Evolutionary conservation across 2,797 vertebrate species (phyloP).

Genomic region (Enteromius fasciolatus): DNA sequence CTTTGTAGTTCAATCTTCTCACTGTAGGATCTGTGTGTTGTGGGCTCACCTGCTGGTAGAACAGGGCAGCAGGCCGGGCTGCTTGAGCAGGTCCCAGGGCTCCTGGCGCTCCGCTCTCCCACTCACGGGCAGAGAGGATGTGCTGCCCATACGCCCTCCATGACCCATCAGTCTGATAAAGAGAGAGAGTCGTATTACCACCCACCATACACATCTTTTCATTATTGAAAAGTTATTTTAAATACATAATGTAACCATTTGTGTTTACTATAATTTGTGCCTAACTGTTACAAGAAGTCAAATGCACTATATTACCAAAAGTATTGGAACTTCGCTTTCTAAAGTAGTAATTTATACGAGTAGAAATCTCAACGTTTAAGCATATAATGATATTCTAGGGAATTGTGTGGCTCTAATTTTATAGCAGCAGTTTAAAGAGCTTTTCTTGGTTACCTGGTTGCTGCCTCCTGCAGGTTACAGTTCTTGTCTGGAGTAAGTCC

Average conservation of each 20-base stretch:
- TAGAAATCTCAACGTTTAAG: background rate
- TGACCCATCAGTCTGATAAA: constrained; percentile 69
- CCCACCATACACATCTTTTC: background rate
- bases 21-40: background rate
- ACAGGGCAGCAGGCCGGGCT: constrained; percentile 58
- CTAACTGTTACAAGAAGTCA: background rate
- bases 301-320: background rate
- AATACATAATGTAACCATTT: background rate
- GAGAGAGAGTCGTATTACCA: constrained; percentile 23
- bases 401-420: no score
- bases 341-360: background rate
- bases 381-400: background rate
- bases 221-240: background rate
- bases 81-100: constrained; percentile 71
- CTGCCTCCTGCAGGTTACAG: constrained; percentile 79
- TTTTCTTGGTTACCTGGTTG: constrained; percentile 76
- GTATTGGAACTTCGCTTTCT: background rate
- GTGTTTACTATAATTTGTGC: no score
- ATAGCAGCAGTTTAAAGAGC: no score
- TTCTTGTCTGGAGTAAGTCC: constrained; percentile 78
- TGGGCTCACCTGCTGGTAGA: constrained; percentile 68
- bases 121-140: constrained; percentile 70
- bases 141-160: constrained; percentile 67
- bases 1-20: background rate
- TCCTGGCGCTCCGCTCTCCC: constrained; percentile 69